phyloP scores from a whole-genome alignment of 2,113 vertebrate genomes.

The Phodopus roborovskii region DNA sequence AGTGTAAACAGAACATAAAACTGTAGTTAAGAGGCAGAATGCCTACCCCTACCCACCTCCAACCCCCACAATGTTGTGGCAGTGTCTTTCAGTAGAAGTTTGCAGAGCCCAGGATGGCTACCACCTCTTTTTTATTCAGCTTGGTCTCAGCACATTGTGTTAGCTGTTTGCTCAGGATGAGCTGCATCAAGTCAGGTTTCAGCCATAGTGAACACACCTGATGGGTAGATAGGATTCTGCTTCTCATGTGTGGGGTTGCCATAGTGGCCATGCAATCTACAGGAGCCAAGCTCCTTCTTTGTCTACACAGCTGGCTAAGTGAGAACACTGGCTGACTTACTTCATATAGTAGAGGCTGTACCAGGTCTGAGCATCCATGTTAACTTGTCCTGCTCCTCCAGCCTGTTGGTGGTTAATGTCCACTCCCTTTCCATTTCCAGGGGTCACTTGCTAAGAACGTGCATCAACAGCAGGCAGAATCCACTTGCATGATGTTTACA shows the following conservation, averaged over 20 bases:
- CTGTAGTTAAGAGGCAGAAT: neutral
- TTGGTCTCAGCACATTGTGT: neutral
- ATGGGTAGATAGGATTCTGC: neutral
- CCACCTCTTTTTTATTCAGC: neutral
- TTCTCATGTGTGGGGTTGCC: neutral
- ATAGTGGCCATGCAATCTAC: accelerated
- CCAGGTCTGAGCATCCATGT: neutral
- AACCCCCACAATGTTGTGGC: accelerated
- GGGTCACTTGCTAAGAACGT: neutral
- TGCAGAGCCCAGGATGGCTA: neutral
- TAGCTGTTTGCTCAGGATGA: accelerated
- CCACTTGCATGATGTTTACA: neutral
- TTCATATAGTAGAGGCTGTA: neutral
- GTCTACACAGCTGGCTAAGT: neutral
- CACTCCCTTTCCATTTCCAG: neutral
- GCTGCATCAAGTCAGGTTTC: neutral
- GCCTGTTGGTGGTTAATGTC: neutral
- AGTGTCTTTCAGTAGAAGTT: neutral
- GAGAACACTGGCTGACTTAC: no score
- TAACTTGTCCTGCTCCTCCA: neutral
- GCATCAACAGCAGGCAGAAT: neutral
- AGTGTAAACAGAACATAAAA: neutral
- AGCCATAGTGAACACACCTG: neutral
- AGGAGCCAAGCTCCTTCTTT: neutral
- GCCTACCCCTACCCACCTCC: neutral